phyloP scores from a whole-genome alignment of 2,113 vertebrate genomes.

The Lepus americanus region DNA sequence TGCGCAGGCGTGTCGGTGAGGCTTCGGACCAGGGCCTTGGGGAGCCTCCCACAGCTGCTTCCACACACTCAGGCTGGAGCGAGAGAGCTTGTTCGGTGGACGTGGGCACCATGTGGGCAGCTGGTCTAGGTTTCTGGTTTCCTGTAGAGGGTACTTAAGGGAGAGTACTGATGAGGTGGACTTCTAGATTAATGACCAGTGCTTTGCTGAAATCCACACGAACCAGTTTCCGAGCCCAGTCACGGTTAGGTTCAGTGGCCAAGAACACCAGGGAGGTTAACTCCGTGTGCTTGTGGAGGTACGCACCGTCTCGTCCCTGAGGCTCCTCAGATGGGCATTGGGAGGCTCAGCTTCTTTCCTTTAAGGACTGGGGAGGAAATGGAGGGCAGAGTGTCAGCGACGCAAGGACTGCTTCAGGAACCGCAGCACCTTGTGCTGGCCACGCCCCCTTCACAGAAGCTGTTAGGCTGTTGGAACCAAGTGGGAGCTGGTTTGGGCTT shows the following conservation, averaged over 20 bases:
- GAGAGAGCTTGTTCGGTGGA: not conserved
- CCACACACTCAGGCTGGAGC: not conserved
- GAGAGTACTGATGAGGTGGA: not conserved
- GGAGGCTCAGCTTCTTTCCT: conserved; percentile 91
- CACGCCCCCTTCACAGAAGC: not conserved
- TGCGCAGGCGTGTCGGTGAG: not conserved
- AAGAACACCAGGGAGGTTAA: not conserved
- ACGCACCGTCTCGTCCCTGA: not conserved
- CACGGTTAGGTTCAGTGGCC: not conserved
- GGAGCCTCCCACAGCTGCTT: not conserved
- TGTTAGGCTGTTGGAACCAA: not conserved
- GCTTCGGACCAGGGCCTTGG: too few relatives aligned
- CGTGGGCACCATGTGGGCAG: accelerated
- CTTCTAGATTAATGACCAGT: not conserved
- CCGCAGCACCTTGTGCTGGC: not conserved
- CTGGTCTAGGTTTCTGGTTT: not conserved
- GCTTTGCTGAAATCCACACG: not conserved
- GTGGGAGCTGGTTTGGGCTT: not conserved
- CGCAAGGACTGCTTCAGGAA: not conserved
- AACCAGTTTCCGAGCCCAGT: not conserved
- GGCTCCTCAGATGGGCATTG: conserved; percentile 89
- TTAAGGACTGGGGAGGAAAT: conserved; percentile 87
- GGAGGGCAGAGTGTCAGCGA: not conserved
- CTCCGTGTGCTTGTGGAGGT: not conserved
- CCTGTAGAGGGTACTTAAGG: not conserved